Evolutionary conservation across 2,797 vertebrate species (phyloP).

Genomic region (Xenentodon cancila): DNA sequence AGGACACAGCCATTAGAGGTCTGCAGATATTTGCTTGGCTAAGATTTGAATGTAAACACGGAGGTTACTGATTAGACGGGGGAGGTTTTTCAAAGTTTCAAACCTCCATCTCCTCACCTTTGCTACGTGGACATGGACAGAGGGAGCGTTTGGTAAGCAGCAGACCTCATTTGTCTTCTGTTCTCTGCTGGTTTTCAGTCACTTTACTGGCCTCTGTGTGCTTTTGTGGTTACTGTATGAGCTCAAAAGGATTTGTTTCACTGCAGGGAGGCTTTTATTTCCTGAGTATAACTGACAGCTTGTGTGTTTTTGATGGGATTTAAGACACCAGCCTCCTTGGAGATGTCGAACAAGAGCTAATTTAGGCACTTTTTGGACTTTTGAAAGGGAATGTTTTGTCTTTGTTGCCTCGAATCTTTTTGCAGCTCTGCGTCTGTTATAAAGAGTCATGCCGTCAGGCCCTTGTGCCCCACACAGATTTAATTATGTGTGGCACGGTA

Average conservation of each 20-base stretch:
- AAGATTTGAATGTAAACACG: conserved; percentile 43
- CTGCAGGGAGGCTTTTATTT: conserved; percentile 46
- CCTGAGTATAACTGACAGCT: conserved; percentile 38
- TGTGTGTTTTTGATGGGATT: conserved; percentile 50
- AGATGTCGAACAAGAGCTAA: conserved; percentile 42
- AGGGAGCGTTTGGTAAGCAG: conserved; percentile 40
- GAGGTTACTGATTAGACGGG: conserved; percentile 27
- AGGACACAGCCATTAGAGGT: conserved; percentile 22
- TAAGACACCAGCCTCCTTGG: conserved; percentile 31
- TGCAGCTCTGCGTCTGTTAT: conserved; percentile 13
- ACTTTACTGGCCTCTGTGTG: conserved; percentile 2
- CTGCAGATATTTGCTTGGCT: conserved; percentile 30
- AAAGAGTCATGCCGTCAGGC: conserved; percentile 30
- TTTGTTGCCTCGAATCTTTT: conserved; percentile 12
- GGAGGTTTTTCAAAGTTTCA: conserved; percentile 1
- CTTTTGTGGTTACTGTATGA: conserved; percentile 44
- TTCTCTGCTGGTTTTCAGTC: conserved; percentile 24
- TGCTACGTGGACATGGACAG: not conserved
- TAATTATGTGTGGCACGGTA: too few species aligned
- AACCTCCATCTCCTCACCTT: not conserved
- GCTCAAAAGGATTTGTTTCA: conserved; percentile 52
- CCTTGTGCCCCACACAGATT: conserved; percentile 4
- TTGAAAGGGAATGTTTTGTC: conserved; percentile 10
- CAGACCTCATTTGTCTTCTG: conserved; percentile 10
- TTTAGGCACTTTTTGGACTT: conserved; percentile 31